Base-by-base conservation (phyloP, 2,113 vertebrate species). In the Ancistrus triradiatus region DNA sequence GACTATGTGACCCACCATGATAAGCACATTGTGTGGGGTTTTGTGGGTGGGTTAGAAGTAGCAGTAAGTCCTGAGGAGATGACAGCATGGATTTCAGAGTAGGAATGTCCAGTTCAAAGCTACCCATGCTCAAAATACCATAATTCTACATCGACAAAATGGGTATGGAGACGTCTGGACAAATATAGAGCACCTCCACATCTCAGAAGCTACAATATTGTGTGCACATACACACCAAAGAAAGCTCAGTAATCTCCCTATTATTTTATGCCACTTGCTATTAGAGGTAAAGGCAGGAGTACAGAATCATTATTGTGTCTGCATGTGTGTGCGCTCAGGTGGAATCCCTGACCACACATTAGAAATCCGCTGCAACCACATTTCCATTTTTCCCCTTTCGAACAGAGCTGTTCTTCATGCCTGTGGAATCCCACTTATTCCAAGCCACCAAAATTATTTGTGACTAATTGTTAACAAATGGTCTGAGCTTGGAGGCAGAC, bases 391-490 rank as follows among this genome's bases (percentile, higher is more conserved):
- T 9, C n/a, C 28, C 37, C 21, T 44, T 53, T 11, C 19, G 14
- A 70, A 57, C 63, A 66, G 43, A 48, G 33, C 28, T 57, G 48
- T 57, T 59, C 60, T 52, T 63, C 61, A 61, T 53, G 40, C 37
- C 27, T 35, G 40, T 55, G 57, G 59, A 66, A 67, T 64, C 59
- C 38, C n/a, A 59, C 46, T 59, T 60, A 68, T 68, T 60, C 53
- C 1, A 33, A 71, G 40, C 28, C 27, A 68, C 49, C 44, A 37
- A 56, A 62, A 72, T 69, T 63, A 66, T 69, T 72, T 63, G 37
- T 47, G 24, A 52, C 49, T 72, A 65, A 75, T 72, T 66, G 69
- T 60, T 72, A 65, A 75, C 69, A 68, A 72, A 64, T 72, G 65
- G 58, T 27, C 59, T 22, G 27, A 50, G 7, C 61, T 22, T 19